Evolutionary conservation across 2,113 vertebrate genomes (phyloP).

Genomic region (Rhinogobius similis): DNA sequence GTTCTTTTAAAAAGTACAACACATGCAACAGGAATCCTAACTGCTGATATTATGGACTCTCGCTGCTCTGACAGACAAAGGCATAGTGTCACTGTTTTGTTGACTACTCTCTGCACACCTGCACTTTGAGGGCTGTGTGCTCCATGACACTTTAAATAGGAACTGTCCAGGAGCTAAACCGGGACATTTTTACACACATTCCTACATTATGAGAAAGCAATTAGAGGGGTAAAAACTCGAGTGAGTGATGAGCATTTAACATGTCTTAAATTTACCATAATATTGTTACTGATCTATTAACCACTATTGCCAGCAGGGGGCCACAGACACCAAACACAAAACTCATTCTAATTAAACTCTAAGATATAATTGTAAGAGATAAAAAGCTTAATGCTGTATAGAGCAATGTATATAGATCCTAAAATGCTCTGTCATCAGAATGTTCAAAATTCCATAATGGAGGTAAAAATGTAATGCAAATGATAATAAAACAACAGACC

Average conservation of each 20-base stretch:
- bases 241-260: background rate
- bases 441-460: too few species aligned
- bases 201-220: background rate
- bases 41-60: background rate
- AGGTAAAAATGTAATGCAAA: too few species aligned
- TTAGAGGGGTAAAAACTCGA: background rate
- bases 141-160: background rate
- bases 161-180: background rate
- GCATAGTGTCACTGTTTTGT: slow-evolving; percentile 3
- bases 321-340: too few species aligned
- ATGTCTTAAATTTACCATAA: background rate
- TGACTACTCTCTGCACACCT: slow-evolving; percentile 4
- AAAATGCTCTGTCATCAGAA: too few species aligned
- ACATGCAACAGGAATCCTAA: background rate
- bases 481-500: too few species aligned
- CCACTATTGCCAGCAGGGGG: too few species aligned
- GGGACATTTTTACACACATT: background rate
- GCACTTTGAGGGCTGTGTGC: background rate
- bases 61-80: background rate
- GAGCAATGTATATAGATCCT: too few species aligned
- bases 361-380: too few species aligned
- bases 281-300: background rate
- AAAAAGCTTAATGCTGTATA: too few species aligned
- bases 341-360: too few species aligned
- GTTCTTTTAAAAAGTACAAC: background rate